phyloP scores from a whole-genome alignment of 2,888 invertebrate genomes.

The Chrysolina haemoptera region DNA sequence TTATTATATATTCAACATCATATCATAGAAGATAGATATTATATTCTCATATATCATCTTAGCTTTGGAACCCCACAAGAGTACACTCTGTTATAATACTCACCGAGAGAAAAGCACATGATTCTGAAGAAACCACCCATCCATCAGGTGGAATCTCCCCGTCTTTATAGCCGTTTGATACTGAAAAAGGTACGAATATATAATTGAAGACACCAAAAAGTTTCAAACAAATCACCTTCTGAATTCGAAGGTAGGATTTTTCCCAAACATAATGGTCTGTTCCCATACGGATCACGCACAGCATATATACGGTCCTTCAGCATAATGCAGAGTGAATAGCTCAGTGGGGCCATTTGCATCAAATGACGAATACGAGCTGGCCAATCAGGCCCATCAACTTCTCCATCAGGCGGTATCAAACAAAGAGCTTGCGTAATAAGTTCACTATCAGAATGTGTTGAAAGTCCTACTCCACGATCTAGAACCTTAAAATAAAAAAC shows the following conservation, averaged over 20 bases:
- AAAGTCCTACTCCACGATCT: constrained; percentile 93
- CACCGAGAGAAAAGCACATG: constrained; percentile 91
- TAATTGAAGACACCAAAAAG: background rate
- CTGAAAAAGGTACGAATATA: constrained; percentile 42
- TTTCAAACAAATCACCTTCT: constrained; percentile 45
- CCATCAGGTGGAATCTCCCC: constrained; percentile 78
- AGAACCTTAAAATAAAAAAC: constrained; percentile 81
- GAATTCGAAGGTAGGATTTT: constrained; percentile 76
- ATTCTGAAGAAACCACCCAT: constrained; percentile 97
- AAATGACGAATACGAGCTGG: constrained; percentile 92
- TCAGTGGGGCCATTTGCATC: constrained; percentile 94
- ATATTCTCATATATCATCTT: no score
- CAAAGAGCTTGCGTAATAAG: constrained; percentile 97
- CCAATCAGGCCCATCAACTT: constrained; percentile 92
- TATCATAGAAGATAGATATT: no score
- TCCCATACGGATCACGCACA: constrained; percentile 97
- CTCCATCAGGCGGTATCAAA: constrained; percentile 90
- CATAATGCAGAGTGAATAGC: constrained; percentile 96
- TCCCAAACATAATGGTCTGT: constrained; percentile 95
- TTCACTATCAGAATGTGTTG: constrained; percentile 97
- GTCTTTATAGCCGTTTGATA: constrained; percentile 67
- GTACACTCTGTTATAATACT: constrained; percentile 28
- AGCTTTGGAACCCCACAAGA: no score
- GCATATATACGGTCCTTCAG: constrained; percentile 94
- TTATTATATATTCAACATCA: no score